phyloP scores from a whole-genome alignment of 2,888 invertebrate genomes.

The Mythimna pallens region DNA sequence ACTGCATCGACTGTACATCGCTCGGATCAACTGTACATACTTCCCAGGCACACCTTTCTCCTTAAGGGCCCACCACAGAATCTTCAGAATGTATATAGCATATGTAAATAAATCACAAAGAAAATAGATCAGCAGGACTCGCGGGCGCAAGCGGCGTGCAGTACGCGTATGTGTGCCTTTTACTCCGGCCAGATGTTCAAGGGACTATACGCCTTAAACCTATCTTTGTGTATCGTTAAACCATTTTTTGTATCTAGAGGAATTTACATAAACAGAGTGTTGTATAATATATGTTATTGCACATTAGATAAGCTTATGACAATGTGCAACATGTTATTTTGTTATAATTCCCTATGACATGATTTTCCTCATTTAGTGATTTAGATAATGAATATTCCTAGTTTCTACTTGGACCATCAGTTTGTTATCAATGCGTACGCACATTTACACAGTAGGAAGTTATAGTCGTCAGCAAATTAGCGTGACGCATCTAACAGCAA shows the following conservation, averaged over 20 bases:
- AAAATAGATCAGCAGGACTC: too few relatives aligned
- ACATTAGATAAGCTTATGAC: conserved; percentile 14
- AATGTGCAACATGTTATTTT: background rate
- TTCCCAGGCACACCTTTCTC: too few relatives aligned
- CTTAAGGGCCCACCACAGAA: too few relatives aligned
- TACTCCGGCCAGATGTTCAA: too few relatives aligned
- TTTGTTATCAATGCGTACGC: conserved; percentile 19
- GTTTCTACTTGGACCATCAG: background rate
- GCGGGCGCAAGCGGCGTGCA: too few relatives aligned
- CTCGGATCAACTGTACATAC: too few relatives aligned
- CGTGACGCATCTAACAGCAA: conserved; percentile 34
- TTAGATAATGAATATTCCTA: conserved; percentile 27
- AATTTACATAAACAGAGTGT: too few relatives aligned
- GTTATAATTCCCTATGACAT: background rate
- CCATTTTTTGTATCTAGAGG: too few relatives aligned
- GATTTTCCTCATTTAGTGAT: conserved; percentile 13
- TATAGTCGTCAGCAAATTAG: conserved; percentile 35
- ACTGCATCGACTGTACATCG: too few relatives aligned
- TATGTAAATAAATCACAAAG: too few relatives aligned
- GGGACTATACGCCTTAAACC: background rate
- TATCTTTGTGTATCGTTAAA: background rate
- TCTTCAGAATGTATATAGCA: too few relatives aligned
- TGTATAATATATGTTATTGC: background rate
- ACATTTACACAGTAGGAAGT: conserved; percentile 34
- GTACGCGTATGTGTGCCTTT: too few relatives aligned